Percentiles rank a stretch among this genome's conserved stretches.
phyloP scores from a whole-genome alignment of 1,140 invertebrate species.

The Eriocheir sinensis region DNA sequence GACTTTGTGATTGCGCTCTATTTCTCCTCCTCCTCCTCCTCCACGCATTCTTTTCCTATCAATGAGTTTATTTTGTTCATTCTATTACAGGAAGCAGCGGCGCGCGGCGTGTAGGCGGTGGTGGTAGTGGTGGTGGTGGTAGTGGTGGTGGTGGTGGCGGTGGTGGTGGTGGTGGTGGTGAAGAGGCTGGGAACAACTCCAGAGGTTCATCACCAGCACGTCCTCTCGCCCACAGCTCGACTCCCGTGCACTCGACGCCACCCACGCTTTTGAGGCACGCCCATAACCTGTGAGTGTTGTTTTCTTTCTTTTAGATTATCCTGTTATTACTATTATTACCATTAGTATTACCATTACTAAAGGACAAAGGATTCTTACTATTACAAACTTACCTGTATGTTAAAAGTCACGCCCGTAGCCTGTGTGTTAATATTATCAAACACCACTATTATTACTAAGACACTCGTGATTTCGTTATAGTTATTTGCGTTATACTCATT shows the following conservation, averaged over 20 bases:
- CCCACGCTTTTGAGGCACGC: constrained; percentile 65
- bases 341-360: too few species aligned
- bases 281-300: constrained; percentile 65
- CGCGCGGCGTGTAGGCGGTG: constrained; percentile 60
- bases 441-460: too few species aligned
- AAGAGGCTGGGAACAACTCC: constrained; percentile 52
- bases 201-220: constrained; percentile 64
- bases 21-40: neutral
- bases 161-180: constrained; percentile 48
- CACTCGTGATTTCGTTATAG: too few species aligned
- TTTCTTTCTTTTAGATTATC: too few species aligned
- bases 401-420: too few species aligned
- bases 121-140: constrained; percentile 56
- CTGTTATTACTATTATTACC: too few species aligned
- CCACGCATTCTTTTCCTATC: too few species aligned
- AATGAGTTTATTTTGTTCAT: neutral
- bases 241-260: constrained; percentile 62
- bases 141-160: constrained; percentile 48
- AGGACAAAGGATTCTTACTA: too few species aligned
- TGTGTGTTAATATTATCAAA: too few species aligned
- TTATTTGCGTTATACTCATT: too few species aligned
- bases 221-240: constrained; percentile 58
- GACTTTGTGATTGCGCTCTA: too few species aligned
- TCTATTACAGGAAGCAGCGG: constrained; percentile 50
- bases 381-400: too few species aligned